Evolutionary conservation across 2,888 invertebrate genomes (phyloP).

Genomic region (Zootermopsis nevadensis): DNA sequence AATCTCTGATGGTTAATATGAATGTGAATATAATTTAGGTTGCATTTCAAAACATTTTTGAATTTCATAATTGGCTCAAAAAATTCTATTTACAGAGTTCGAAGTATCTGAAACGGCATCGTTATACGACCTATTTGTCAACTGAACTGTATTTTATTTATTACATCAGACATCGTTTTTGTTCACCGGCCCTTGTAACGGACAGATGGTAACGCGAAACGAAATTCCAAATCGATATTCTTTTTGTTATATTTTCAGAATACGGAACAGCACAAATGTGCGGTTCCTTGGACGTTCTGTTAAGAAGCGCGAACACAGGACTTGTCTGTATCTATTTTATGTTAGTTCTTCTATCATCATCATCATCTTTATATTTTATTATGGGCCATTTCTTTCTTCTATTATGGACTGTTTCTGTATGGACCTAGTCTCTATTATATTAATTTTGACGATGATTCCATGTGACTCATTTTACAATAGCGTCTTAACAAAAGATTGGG

Average conservation of each 20-base stretch:
- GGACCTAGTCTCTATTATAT: slow-evolving; percentile 50
- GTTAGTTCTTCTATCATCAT: background rate
- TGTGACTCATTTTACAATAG: slow-evolving; percentile 52
- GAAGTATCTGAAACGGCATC: too few relatives aligned
- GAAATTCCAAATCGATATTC: background rate
- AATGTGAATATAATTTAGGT: too few relatives aligned
- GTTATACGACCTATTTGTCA: too few relatives aligned
- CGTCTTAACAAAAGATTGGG: slow-evolving; percentile 52
- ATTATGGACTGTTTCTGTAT: slow-evolving; percentile 9
- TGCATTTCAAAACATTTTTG: too few relatives aligned
- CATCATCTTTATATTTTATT: slow-evolving; percentile 33
- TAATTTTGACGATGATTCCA: slow-evolving; percentile 53
- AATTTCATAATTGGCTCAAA: too few relatives aligned
- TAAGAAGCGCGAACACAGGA: slow-evolving; percentile 21
- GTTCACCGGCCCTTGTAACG: too few relatives aligned
- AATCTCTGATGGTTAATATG: too few relatives aligned
- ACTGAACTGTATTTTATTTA: too few relatives aligned
- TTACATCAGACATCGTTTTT: too few relatives aligned
- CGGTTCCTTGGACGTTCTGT: background rate
- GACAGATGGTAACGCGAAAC: background rate
- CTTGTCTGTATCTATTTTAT: slow-evolving; percentile 20
- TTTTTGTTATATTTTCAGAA: background rate
- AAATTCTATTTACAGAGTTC: too few relatives aligned
- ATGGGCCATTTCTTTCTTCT: slow-evolving; percentile 9
- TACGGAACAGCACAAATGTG: background rate